Percentiles rank a stretch among this genome's conserved stretches.
phyloP scores from a whole-genome alignment of 2,113 vertebrate genomes.

The Numenius arquata region DNA sequence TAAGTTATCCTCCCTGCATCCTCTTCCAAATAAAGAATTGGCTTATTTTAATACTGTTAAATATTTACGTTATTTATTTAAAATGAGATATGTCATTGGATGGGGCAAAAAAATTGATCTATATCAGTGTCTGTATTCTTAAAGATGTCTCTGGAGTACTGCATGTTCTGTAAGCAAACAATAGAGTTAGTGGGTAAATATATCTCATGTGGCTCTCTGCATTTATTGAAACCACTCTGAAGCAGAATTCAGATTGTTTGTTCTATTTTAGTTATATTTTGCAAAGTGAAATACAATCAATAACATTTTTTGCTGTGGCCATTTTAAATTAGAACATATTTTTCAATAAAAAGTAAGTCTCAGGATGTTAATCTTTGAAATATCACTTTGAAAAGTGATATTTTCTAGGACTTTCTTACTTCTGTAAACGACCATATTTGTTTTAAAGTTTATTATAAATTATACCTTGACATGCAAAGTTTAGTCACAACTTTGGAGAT shows the following conservation, averaged over 20 bases:
- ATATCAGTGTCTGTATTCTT: neutral
- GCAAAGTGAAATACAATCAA: neutral
- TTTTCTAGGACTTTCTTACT: neutral
- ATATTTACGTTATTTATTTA: neutral
- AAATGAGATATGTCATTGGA: neutral
- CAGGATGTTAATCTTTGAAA: neutral
- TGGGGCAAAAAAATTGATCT: neutral
- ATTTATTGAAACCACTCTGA: neutral
- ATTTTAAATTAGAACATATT: neutral
- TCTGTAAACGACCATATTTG: neutral
- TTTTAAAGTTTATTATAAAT: neutral
- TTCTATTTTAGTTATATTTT: neutral
- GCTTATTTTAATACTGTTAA: neutral
- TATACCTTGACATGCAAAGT: neutral
- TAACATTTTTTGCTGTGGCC: neutral
- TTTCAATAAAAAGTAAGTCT: neutral
- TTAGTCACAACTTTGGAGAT: neutral
- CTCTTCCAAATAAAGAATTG: neutral
- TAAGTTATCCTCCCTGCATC: neutral
- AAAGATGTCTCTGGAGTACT: neutral
- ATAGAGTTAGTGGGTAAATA: neutral
- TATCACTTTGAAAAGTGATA: neutral
- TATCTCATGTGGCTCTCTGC: neutral
- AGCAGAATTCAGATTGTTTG: neutral
- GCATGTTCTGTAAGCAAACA: neutral